Percentiles rank a stretch among this genome's conserved stretches.
These are phyloP conservation scores for Plestiodon gilberti DNA, from an alignment of 2,113 vertebrate genomes.

Conservation along the genomic window DNA sequence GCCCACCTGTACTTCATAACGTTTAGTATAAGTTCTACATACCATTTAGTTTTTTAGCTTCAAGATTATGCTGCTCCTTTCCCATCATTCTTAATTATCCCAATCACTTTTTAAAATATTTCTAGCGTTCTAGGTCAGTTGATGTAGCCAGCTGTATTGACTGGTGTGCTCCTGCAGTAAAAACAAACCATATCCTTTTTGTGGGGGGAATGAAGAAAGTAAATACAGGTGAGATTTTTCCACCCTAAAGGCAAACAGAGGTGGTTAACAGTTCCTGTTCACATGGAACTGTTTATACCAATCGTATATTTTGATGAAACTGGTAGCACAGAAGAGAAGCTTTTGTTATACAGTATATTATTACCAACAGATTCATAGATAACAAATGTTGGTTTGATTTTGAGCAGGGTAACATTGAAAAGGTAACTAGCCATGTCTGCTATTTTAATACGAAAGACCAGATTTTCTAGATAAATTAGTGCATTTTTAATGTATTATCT, in stretches of 20 bases:
- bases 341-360: background rate
- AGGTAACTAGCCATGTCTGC: too few species aligned
- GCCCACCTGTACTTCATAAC: too few species aligned
- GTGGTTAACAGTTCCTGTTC: background rate
- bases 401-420: background rate
- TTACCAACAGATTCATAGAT: background rate
- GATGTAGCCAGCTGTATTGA: background rate
- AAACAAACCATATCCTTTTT: background rate
- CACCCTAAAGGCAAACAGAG: background rate
- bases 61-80: background rate
- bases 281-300: background rate
- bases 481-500: background rate
- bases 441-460: background rate
- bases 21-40: too few species aligned
- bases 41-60: background rate
- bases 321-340: background rate
- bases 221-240: background rate
- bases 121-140: background rate
- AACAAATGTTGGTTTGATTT: background rate
- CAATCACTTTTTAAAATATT: too few species aligned
- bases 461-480: background rate
- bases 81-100: background rate
- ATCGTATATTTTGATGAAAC: background rate
- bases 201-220: background rate
- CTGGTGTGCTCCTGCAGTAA: background rate